These are phyloP conservation scores for Pentalonia nigronervosa DNA, from an alignment of 1,140 invertebrate species.

Conservation along the genomic window DNA sequence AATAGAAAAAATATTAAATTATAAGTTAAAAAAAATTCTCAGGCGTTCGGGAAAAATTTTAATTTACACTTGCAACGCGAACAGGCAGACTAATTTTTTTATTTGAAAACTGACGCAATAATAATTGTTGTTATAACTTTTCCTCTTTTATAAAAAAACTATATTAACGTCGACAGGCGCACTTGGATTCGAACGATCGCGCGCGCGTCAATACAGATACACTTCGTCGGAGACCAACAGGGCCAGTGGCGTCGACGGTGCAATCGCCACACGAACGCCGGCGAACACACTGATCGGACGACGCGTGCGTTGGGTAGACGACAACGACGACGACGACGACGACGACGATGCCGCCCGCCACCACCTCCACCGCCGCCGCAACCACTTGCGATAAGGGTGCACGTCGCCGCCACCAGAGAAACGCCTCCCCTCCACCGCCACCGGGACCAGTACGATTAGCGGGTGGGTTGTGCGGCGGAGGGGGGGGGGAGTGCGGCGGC, in stretches of 20 bases:
- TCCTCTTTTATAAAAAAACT: neutral
- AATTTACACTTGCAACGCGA: neutral
- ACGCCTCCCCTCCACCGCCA: neutral
- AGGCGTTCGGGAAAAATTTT: neutral
- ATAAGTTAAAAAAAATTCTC: neutral
- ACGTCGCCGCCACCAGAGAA: neutral
- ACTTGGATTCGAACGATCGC: neutral
- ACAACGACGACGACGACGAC: constrained; percentile 7
- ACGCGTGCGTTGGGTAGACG: neutral
- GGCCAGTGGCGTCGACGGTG: neutral
- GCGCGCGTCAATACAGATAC: neutral
- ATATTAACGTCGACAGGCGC: neutral
- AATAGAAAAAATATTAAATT: neutral
- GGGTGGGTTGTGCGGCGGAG: neutral
- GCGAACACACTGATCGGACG: constrained; percentile 49
- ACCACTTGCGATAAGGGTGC: constrained; percentile 45
- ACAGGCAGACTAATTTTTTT: neutral
- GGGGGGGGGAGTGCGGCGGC: neutral
- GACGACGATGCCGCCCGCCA: neutral
- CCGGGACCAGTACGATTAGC: neutral
- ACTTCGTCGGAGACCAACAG: neutral
- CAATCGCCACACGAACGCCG: constrained; percentile 40
- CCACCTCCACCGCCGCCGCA: neutral
- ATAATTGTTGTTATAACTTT: neutral
- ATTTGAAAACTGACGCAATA: neutral